These are phyloP conservation scores for Pangasius mekongensis DNA, from an alignment of 2,797 vertebrate species.

Conservation along the genomic window DNA sequence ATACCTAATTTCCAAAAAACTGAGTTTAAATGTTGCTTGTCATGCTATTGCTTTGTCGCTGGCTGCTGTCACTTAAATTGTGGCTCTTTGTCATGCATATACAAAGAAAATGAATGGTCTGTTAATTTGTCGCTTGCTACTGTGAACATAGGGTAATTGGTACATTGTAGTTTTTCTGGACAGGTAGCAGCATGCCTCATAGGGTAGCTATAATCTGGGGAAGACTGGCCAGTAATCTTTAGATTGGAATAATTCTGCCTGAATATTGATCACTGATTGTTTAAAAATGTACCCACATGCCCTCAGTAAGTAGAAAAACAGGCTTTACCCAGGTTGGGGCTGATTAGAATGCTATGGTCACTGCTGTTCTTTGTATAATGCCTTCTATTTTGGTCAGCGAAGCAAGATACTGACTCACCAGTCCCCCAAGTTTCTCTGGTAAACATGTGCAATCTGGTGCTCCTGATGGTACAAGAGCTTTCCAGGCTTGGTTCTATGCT, in stretches of 20 bases:
- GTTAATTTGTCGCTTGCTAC: not conserved
- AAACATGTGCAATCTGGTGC: constrained; percentile 47
- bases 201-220: not conserved
- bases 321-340: not conserved
- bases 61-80: not conserved
- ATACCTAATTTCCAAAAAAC: not conserved
- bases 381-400: constrained; percentile 37
- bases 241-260: not conserved
- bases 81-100: not conserved
- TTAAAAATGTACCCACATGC: not conserved
- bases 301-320: not conserved
- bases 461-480: constrained; percentile 26
- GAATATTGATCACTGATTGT: not conserved
- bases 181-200: not conserved
- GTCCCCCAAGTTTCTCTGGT: constrained; percentile 38
- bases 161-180: not conserved
- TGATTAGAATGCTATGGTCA: constrained; percentile 22
- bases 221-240: not conserved
- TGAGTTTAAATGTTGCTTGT: not conserved
- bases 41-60: not conserved
- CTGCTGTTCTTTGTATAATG: constrained; percentile 24
- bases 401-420: constrained; percentile 48
- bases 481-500: constrained; percentile 1
- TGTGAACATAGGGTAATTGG: not conserved
- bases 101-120: not conserved